Base-by-base conservation (phyloP, 2,113 vertebrate genomes). In the Thamnaconus septentrionalis region DNA sequence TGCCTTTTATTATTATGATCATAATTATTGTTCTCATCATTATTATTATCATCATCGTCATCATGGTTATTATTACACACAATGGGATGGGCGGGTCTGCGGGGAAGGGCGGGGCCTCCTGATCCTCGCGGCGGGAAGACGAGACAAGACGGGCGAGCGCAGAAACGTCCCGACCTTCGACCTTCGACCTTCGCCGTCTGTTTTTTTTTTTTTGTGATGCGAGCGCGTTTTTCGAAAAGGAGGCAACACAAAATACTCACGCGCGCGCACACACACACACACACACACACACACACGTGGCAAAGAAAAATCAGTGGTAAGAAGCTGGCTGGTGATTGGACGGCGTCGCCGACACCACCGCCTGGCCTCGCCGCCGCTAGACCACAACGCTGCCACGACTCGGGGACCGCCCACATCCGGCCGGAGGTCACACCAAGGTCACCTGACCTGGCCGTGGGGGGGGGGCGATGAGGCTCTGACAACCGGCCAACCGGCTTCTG, bases 1-100 rank as follows among this genome's bases (percentile, higher is more conserved):
- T 91, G 91, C 91, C 88, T 88, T 84, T 85, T 74, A 39, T 77
- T 77, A 61, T 62, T 48, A n/a, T n/a, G n/a, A n/a, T n/a, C n/a
- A n/a, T n/a, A n/a, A n/a, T n/a, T n/a, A n/a, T n/a, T n/a, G n/a
- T n/a, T n/a, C n/a, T n/a, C n/a, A 71, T 59, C 48, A 49, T 8
- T 7, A 49, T 11, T 49, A 46, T 88, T 88, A 85, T 85, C 75
- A 41, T 77, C 73, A 61, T 63, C 49, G 64, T 63, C 65, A 71
- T 61, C 56, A 56, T 64, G 60, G 73, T 60, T 53, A 66, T 77
- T 71, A 72, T 71, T 75, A 83, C 81, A 81, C 81, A 76, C 69
- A 67, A 51, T 45, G 40, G 64, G 66, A 45, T 59, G 64, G 67
- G 73, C 52, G 53, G 66, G 73, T 67, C 58, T 72, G 61, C 61